Conservation (phyloP, 2,113 vertebrate species). For the Malurus cyaneus region DNA sequence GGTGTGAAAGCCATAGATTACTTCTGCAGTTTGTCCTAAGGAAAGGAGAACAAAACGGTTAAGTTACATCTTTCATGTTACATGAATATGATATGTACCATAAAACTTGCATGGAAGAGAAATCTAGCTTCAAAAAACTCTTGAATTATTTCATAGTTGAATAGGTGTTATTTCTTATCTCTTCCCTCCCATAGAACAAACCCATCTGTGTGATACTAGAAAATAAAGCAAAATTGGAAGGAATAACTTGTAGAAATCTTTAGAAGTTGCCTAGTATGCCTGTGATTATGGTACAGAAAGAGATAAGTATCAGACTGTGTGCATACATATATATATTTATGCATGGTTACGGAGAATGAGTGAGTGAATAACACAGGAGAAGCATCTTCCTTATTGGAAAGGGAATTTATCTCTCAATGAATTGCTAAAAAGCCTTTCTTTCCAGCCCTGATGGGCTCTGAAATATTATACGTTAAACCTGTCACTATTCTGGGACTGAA, state of each 20-base stretch:
- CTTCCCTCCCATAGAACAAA: background rate
- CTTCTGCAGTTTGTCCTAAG: background rate
- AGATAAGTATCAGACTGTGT: background rate
- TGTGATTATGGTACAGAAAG: background rate
- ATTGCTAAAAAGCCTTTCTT: background rate
- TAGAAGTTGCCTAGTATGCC: background rate
- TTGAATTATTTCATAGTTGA: background rate
- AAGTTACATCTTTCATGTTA: background rate
- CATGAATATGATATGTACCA: background rate
- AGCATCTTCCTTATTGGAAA: background rate
- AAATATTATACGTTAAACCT: constrained; percentile 30
- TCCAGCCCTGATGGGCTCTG: background rate
- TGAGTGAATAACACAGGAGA: background rate
- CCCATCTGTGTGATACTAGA: background rate
- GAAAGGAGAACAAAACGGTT: background rate
- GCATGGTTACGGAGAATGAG: background rate
- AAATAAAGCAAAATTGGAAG: background rate
- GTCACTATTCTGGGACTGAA: background rate
- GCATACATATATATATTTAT: background rate
- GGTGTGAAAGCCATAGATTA: background rate
- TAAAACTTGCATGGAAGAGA: background rate
- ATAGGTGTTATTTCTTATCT: background rate
- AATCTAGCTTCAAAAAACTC: background rate
- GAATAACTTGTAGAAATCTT: background rate
- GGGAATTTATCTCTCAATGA: background rate